A percentile compares a stretch with the other conserved stretches of the same genome.
These are phyloP conservation scores for Nothocercus nigrocapillus DNA, from an alignment of 2,113 vertebrate genomes.

Conservation along the genomic window DNA sequence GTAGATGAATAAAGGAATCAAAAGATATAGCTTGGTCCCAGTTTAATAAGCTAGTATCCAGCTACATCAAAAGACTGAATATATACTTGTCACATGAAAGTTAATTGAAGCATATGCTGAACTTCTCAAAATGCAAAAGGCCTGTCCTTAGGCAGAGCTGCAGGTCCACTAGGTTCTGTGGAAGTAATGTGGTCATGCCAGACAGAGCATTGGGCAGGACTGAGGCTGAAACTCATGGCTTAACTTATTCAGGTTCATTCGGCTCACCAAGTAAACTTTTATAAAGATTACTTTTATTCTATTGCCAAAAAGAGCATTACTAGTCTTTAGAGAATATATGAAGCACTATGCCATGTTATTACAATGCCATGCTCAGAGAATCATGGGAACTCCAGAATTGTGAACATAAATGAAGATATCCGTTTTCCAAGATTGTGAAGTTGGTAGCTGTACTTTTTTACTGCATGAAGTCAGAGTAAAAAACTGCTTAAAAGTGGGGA, in stretches of 20 bases:
- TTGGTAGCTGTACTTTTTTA: conserved; percentile 26
- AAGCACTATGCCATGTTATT: neutral
- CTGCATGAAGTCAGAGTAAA: neutral
- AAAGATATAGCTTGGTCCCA: neutral
- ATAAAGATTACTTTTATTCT: neutral
- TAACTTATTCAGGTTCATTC: neutral
- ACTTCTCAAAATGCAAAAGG: neutral
- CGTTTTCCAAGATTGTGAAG: neutral
- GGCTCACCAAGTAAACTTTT: neutral
- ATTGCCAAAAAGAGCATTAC: conserved; percentile 3
- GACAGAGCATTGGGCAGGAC: neutral
- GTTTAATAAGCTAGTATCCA: neutral
- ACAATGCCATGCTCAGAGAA: conserved; percentile 15
- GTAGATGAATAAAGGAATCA: neutral
- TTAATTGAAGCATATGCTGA: neutral
- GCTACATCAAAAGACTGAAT: neutral
- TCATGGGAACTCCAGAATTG: neutral
- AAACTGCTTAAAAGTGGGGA: neutral
- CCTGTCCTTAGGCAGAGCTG: neutral
- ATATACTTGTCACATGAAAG: neutral
- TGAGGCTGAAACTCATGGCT: neutral
- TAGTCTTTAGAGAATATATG: neutral
- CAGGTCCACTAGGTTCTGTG: neutral
- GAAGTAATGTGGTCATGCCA: neutral
- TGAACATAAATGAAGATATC: neutral